phyloP scores from a whole-genome alignment of 2,113 vertebrate species.

The Actinemys pallida region DNA sequence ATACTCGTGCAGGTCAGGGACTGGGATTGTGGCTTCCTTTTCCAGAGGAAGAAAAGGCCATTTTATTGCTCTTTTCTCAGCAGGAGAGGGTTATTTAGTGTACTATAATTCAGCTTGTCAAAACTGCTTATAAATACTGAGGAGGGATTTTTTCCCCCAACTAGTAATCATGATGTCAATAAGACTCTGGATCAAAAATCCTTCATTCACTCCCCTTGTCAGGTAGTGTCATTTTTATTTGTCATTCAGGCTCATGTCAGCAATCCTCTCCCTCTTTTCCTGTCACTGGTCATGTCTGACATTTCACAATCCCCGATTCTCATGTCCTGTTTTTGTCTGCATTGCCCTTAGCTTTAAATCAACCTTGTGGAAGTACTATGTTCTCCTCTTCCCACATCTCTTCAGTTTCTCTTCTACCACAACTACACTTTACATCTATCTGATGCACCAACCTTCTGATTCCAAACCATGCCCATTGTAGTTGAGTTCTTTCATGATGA shows the following conservation, averaged over 20 bases:
- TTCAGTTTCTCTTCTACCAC: not conserved
- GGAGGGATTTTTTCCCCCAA: not conserved
- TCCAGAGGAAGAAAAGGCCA: not conserved
- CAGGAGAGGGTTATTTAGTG: not conserved
- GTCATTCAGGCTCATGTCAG: not conserved
- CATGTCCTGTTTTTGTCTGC: not conserved
- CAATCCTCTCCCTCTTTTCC: not conserved
- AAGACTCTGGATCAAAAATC: not conserved
- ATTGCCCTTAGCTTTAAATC: not conserved
- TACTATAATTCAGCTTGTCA: not conserved
- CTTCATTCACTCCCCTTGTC: constrained; percentile 17
- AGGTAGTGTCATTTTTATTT: constrained; percentile 7
- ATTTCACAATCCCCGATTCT: not conserved
- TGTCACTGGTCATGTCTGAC: not conserved
- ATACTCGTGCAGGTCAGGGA: not conserved
- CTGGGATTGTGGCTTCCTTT: not conserved
- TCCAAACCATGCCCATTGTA: not conserved
- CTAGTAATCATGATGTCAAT: not conserved
- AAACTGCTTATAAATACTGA: not conserved
- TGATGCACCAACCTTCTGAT: not conserved
- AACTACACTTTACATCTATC: not conserved
- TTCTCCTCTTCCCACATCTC: not conserved
- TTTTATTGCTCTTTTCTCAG: not conserved
- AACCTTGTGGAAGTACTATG: not conserved
- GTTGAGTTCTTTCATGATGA: not conserved